Base-by-base conservation (phyloP, 1,140 invertebrate genomes). In the Asobara japonica region DNA sequence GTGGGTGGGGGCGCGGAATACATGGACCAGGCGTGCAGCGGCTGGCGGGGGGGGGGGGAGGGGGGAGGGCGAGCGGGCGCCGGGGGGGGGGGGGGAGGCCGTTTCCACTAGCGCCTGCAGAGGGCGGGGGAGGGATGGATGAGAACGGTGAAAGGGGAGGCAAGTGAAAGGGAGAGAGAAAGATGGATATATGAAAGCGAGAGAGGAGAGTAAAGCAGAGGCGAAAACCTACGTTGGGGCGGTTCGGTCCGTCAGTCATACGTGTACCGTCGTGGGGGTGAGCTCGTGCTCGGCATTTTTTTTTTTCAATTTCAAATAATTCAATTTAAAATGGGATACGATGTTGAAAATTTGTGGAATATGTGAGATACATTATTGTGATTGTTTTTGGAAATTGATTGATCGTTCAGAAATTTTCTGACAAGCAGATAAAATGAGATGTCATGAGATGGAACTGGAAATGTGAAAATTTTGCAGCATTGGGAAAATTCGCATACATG, bases 241-340 rank as follows among this genome's bases (percentile, higher is more conserved):
- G 65, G 71, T 73, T 65, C 45, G 45, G 36, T n/a, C 56, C 71
- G 65, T 62, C 71, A 73, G 71, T 73, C 71, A 73, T 66, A 51
- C 65, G 65, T 67, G 71, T 27, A 56, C 71, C 65, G 65, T 38
- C 56, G 33, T 66, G 33, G 65, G 65, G 71, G 71, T 66, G 51
- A 68, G 51, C 67, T 73, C 71, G 71, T 68, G 62, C 51, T 56
- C 51, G 22, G 22, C 25, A 5, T 25, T 22, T 56, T 27, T 51
- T 56, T 25, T 56, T 56, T 3, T 56, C 1, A 3, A 3, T n/a
- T 4, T n/a, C 16, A 6, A n/a, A 8, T 25, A 25, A 56, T 25
- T 2, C 22, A 25, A n/a, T n/a, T n/a, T 25, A 56, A 25, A 56
- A 56, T 25, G 51, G 25, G 2, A 27, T 22, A 56, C 7, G 18